Evolutionary conservation across 2,888 invertebrate species (phyloP), one percentile per base, ranked within the genome.

Genomic region (Oscheius sp.): DNA sequence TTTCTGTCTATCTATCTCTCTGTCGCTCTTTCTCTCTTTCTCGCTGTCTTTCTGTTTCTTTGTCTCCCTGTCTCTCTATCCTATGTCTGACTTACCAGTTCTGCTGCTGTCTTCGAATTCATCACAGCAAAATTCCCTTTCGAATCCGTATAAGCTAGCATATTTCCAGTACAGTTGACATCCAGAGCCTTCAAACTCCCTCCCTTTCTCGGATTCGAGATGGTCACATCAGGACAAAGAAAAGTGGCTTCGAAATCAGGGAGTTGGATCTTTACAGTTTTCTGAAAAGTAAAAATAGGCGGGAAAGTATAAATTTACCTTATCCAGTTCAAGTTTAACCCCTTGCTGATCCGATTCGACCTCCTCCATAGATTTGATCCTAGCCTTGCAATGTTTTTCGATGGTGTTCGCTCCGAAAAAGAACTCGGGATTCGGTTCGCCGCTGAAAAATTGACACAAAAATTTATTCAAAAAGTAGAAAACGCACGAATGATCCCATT

Each of bases 141-240:
- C 10, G n/a, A 13, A 21, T 71, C 70, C 10, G 59, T 42, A 7
- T 58, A 48, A 11, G 48, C 59, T 2, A 71, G 2, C 32, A 71
- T 42, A 48, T 71, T 71, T 29, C 70, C 70, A 9, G 70, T 48
- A 48, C 33, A 32, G 70, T 32, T 53, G 10, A 71, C 35, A 59
- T 71, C 70, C 21, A 71, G 3, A 5, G 70, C 58, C 11, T 42
- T 58, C 2, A 65, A 33, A 48, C 51, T 65, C 11, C 32, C 32
- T 35, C 50, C 48, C 11, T 29, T 33, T 33, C 37, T 35, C 42
- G 62, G 62, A 47, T 62, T 62, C 2, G 65, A 65, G 7, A 65
- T 65, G 29, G 50, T 65, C n/a, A 33, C 65, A 2, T 21, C 48
- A 1, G 65, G 65, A 10, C 48, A 21, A 33, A 65, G 42, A n/a